Evolutionary conservation across 2,113 vertebrate species (phyloP).

Genomic region (Bubo scandiacus): DNA sequence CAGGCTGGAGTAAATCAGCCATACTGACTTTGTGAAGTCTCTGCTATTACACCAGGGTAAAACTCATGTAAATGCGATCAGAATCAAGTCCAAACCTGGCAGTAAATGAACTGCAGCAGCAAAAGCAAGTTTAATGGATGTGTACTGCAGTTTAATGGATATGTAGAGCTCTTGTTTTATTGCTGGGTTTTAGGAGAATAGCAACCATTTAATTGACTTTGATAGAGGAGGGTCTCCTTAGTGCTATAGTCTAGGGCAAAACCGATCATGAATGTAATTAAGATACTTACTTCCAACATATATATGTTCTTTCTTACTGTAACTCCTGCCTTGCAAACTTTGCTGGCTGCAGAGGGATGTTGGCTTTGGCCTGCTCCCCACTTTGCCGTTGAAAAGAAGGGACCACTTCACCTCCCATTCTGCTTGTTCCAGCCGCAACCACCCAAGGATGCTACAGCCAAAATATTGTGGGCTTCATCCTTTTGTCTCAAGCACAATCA

Average conservation of each 20-base stretch:
- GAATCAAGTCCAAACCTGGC: neutral
- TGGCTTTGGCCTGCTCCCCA: rapidly evolving
- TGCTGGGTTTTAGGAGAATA: neutral
- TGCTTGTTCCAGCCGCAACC: neutral
- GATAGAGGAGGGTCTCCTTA: conserved; percentile 37
- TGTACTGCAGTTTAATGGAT: conserved; percentile 44
- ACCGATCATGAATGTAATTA: conserved; percentile 11
- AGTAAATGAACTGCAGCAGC: conserved; percentile 34
- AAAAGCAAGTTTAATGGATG: conserved; percentile 41
- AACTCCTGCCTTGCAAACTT: neutral
- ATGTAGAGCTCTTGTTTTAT: conserved; percentile 24
- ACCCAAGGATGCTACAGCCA: neutral
- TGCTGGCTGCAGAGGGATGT: neutral
- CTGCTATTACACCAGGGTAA: neutral
- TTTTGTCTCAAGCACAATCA: rapidly evolving
- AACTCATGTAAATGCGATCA: neutral
- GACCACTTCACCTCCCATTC: rapidly evolving
- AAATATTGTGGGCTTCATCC: rapidly evolving
- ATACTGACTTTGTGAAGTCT: neutral
- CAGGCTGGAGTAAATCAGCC: neutral
- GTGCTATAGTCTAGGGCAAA: neutral
- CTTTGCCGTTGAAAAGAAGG: neutral
- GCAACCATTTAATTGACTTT: conserved; percentile 54
- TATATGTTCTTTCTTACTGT: neutral
- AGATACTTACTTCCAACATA: neutral